A percentile compares a stretch with the other conserved stretches of the same genome.
Conservation (phyloP, 2,797 vertebrate species). For the Thaleichthys pacificus region DNA sequence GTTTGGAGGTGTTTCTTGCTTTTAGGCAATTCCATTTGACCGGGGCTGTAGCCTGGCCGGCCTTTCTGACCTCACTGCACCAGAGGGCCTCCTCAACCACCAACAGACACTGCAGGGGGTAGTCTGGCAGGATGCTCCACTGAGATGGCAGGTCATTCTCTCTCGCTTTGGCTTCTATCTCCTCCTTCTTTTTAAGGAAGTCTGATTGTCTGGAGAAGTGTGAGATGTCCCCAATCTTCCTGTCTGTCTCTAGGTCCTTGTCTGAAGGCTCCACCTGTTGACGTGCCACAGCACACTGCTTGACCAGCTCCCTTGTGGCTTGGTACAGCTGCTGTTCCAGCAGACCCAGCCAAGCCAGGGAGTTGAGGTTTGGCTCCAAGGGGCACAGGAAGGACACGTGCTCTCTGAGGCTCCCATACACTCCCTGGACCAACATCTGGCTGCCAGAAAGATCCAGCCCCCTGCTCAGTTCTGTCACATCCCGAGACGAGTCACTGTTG, state of each 20-base stretch:
- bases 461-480: constrained; percentile 13
- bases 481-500: constrained; percentile 3
- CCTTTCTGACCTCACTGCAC: constrained; percentile 62
- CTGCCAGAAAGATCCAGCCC: constrained; percentile 17
- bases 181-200: constrained; percentile 6
- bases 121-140: constrained; percentile 62
- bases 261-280: constrained; percentile 41
- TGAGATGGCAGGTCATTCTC: constrained; percentile 22
- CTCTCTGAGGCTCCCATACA: constrained; percentile 73
- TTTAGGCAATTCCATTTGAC: constrained; percentile 51
- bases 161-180: background rate
- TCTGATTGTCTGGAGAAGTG: background rate
- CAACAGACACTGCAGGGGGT: constrained; percentile 83
- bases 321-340: constrained; percentile 74
- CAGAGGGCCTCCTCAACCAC: constrained; percentile 80
- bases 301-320: constrained; percentile 63
- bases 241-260: constrained; percentile 19
- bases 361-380: constrained; percentile 59
- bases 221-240: background rate
- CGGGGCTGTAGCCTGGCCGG: constrained; percentile 44
- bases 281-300: constrained; percentile 63
- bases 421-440: constrained; percentile 56
- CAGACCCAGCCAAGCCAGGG: constrained; percentile 73
- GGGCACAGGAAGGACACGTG: constrained; percentile 66
- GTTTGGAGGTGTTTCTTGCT: constrained; percentile 53